Percentiles rank a stretch among this genome's conserved stretches.
Evolutionary conservation across 2,797 vertebrate genomes (phyloP).

Genomic region (Orestias chungarensis): DNA sequence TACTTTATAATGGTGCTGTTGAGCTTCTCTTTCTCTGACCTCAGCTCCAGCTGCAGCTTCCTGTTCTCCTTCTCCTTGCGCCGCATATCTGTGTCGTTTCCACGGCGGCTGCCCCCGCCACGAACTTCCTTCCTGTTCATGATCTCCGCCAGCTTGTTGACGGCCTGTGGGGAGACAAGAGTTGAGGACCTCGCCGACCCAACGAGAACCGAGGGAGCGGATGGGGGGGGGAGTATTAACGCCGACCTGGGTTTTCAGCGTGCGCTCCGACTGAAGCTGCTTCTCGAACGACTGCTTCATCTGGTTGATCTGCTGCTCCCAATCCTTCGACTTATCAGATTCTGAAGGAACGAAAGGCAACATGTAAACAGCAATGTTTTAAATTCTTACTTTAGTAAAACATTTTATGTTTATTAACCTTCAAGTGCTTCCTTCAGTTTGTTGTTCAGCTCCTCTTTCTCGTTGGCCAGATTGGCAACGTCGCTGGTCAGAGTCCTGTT

Average conservation of each 20-base stretch:
- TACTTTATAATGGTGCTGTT: constrained; percentile 97
- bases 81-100: constrained; percentile 93
- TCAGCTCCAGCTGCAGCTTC: constrained; percentile 95
- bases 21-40: constrained; percentile 95
- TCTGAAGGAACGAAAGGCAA: constrained; percentile 72
- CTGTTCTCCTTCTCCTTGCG: constrained; percentile 98
- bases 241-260: constrained; percentile 93
- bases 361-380: neutral
- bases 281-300: constrained; percentile 92
- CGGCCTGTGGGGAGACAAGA: constrained; percentile 81
- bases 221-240: neutral
- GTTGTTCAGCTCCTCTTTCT: constrained; percentile 97
- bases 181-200: neutral
- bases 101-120: constrained; percentile 88
- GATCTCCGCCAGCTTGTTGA: constrained; percentile 98
- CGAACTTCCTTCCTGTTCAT: constrained; percentile 95
- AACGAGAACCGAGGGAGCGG: neutral
- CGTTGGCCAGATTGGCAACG: constrained; percentile 93
- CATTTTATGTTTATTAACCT: constrained; percentile 38
- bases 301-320: constrained; percentile 85
- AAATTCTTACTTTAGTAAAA: neutral
- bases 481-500: constrained; percentile 95
- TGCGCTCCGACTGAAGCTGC: constrained; percentile 92
- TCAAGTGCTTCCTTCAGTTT: constrained; percentile 85
- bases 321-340: constrained; percentile 85